Evolutionary conservation across 2,888 invertebrate species (phyloP).

Genomic region (Agonum fuliginosum): DNA sequence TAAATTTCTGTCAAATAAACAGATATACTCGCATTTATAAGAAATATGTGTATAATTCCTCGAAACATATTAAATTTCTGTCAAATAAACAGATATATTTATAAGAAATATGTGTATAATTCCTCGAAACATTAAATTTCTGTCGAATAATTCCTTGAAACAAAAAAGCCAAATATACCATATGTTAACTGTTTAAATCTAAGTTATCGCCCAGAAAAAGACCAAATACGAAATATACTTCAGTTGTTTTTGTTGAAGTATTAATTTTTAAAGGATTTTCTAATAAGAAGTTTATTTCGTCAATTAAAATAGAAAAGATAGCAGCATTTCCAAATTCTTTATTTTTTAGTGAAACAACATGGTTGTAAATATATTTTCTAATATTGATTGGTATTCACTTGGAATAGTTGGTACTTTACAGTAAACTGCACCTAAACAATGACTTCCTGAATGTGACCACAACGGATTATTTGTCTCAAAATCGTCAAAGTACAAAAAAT

Average conservation of each 20-base stretch:
- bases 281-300: not conserved
- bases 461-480: conserved; percentile 2
- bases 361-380: conserved; percentile 61
- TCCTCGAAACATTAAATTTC: too few species aligned
- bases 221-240: conserved; percentile 57
- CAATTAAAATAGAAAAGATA: too few species aligned
- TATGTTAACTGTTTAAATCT: too few species aligned
- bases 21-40: too few species aligned
- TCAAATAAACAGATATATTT: too few species aligned
- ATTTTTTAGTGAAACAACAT: conserved; percentile 58
- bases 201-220: conserved; percentile 61
- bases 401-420: conserved; percentile 61
- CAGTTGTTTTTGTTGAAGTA: conserved; percentile 21
- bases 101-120: too few species aligned
- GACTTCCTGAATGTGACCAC: conserved; percentile 50
- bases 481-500: not conserved
- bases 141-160: too few species aligned
- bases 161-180: too few species aligned
- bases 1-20: too few species aligned
- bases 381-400: conserved; percentile 44
- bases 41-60: too few species aligned
- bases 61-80: too few species aligned
- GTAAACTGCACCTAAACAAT: conserved; percentile 61
- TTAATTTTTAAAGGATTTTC: not conserved
- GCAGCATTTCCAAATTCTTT: conserved; percentile 51